Evolutionary conservation across 53 echinoderm and acorn worm species (phyloP).

Genomic region (Hippasteria phrygiana): DNA sequence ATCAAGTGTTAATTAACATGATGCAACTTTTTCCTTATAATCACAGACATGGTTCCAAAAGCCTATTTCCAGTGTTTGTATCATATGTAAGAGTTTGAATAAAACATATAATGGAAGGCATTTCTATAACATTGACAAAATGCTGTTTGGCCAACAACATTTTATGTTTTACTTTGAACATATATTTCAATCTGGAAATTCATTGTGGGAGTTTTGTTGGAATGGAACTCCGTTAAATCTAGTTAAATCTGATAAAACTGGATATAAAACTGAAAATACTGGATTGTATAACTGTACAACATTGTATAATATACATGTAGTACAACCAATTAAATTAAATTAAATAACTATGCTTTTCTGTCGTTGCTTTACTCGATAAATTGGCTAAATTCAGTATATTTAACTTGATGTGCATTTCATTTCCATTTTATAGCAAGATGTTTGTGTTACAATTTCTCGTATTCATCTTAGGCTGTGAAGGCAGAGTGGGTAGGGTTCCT

Average conservation of each 20-base stretch:
- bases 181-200: background rate
- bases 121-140: no score
- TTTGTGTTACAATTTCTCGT: background rate
- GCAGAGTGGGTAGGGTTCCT: background rate
- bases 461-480: background rate
- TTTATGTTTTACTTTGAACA: background rate
- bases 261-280: background rate
- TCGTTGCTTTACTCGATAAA: background rate
- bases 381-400: background rate
- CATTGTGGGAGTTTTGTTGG: background rate
- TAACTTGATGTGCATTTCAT: slow-evolving; percentile 1
- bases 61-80: no score
- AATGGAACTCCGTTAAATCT: no score
- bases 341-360: background rate
- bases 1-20: no score
- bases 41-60: no score
- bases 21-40: no score
- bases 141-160: no score
- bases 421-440: slow-evolving; percentile 2
- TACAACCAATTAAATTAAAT: background rate
- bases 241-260: no score
- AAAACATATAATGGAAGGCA: no score
- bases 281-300: background rate
- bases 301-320: background rate
- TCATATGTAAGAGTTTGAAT: no score